Evolutionary conservation across 2,113 vertebrate genomes (phyloP).

Genomic region (Chionomys nivalis): DNA sequence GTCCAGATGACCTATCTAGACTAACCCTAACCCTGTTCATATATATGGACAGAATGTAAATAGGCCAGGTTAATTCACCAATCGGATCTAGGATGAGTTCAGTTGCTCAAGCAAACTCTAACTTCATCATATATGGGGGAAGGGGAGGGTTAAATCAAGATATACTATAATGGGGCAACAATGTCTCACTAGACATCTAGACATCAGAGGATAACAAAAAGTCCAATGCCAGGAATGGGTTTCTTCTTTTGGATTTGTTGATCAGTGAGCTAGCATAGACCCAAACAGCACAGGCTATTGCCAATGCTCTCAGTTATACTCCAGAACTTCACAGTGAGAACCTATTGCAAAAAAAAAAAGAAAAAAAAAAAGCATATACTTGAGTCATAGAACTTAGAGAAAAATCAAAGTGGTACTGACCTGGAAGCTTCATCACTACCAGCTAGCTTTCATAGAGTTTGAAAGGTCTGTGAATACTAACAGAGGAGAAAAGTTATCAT

Average conservation of each 20-base stretch:
- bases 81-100: not conserved
- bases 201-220: not conserved
- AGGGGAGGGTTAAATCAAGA: not conserved
- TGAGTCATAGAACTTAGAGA: not conserved
- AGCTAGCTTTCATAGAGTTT: not conserved
- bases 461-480: not conserved
- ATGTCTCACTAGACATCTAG: not conserved
- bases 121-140: not conserved
- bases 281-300: not conserved
- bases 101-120: too few relatives aligned
- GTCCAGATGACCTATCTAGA: not conserved
- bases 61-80: not conserved
- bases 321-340: not conserved
- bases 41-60: not conserved
- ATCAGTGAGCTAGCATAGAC: not conserved
- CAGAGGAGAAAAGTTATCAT: not conserved
- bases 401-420: not conserved
- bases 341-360: not conserved
- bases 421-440: not conserved
- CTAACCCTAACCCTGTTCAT: not conserved
- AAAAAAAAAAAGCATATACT: not conserved
- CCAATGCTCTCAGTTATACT: not conserved
- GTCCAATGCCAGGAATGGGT: not conserved
- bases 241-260: not conserved
- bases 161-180: not conserved